Evolutionary conservation across 64 coral and sea anemone species (phyloP).

Genomic region (Pachyseris speciosa): DNA sequence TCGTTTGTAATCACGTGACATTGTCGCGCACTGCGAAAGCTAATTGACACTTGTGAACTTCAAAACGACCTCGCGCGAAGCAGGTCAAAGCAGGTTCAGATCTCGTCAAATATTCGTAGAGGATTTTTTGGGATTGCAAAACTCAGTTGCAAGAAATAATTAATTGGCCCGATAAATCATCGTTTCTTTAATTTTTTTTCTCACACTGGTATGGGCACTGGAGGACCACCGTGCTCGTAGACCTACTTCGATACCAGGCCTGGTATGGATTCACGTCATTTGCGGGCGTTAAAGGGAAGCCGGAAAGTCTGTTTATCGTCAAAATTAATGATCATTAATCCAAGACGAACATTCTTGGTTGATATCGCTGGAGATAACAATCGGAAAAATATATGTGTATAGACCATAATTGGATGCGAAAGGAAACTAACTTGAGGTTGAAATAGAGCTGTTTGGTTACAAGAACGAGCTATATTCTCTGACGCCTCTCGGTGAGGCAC

Average conservation of each 20-base stretch:
- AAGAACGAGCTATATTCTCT: not conserved
- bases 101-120: not conserved
- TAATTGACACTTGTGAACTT: not conserved
- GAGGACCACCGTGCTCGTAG: constrained; percentile 23
- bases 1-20: not conserved
- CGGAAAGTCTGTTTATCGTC: constrained; percentile 50
- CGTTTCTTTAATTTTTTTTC: not conserved
- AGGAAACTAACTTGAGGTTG: not conserved
- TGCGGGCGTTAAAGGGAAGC: not conserved
- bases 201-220: not conserved
- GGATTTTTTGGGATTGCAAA: not conserved
- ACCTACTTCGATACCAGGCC: not conserved
- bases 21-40: not conserved
- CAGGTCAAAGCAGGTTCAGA: not conserved
- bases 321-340: constrained; percentile 54
- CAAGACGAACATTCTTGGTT: constrained; percentile 1
- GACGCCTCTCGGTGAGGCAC: not conserved
- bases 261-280: constrained; percentile 23
- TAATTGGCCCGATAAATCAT: not conserved
- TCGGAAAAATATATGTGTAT: not conserved
- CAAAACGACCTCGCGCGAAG: constrained; percentile 2
- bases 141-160: not conserved
- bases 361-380: constrained; percentile 34
- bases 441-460: not conserved
- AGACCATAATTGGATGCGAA: constrained; percentile 49